Conservation (phyloP, 2,113 vertebrate species). For the Ondatra zibethicus region DNA sequence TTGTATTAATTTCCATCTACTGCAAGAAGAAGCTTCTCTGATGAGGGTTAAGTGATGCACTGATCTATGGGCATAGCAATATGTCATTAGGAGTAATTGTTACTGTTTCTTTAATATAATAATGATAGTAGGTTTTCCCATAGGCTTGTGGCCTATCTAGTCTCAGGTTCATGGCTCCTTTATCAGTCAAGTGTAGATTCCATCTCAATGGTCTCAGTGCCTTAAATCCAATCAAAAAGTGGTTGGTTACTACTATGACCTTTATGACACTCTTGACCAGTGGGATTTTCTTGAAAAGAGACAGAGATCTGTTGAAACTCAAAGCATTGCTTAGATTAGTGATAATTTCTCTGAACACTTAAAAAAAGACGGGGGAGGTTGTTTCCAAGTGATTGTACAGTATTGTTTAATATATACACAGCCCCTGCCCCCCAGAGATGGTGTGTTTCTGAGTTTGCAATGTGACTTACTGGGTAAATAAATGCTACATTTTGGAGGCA, state of each 20-base stretch:
- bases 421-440: not conserved
- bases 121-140: not conserved
- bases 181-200: not conserved
- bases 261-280: not conserved
- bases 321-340: not conserved
- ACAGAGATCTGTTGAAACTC: not conserved
- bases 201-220: not conserved
- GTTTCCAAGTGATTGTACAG: conserved; percentile 27
- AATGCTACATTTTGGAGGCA: not conserved
- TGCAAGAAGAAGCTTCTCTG: not conserved
- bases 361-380: not conserved
- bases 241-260: not conserved
- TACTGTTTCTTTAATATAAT: not conserved
- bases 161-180: not conserved
- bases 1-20: not conserved
- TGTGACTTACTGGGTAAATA: not conserved
- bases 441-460: not conserved
- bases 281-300: conserved; percentile 1
- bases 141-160: not conserved
- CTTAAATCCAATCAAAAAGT: not conserved
- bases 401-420: not conserved
- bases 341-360: not conserved
- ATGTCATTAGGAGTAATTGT: not conserved
- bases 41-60: not conserved
- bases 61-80: not conserved